These are phyloP conservation scores for Hydrotaea diabolus DNA, from an alignment of 2,888 invertebrate species.

Conservation along the genomic window DNA sequence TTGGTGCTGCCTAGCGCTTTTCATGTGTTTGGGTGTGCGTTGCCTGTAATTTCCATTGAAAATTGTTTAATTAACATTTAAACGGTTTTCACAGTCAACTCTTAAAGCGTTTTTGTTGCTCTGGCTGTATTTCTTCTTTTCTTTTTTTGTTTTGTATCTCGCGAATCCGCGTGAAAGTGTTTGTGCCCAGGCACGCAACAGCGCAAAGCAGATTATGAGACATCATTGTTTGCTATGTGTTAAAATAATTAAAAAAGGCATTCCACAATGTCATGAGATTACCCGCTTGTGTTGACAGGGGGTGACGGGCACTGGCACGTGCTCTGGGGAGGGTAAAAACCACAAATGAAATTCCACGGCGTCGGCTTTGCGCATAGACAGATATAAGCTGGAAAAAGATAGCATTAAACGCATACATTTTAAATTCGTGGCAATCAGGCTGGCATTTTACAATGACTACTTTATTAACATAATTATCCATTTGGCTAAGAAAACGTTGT, in stretches of 20 bases:
- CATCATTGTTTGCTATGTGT: constrained; percentile 26
- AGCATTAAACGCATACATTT: not conserved
- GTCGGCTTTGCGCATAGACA: not conserved
- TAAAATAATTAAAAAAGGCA: constrained; percentile 23
- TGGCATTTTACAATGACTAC: not conserved
- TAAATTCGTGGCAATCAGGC: not conserved
- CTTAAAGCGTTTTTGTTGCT: not conserved
- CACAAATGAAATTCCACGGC: not conserved
- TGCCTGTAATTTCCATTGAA: constrained; percentile 40
- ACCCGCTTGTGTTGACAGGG: constrained; percentile 4
- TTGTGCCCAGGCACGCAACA: not conserved
- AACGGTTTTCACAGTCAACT: constrained; percentile 38
- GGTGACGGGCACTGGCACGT: not conserved
- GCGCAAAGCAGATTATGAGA: constrained; percentile 22
- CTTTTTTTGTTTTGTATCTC: not conserved
- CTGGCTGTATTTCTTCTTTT: not conserved
- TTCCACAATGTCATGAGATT: not conserved
- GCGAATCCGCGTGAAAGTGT: no score
- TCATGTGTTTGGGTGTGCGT: not conserved
- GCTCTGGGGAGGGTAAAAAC: not conserved
- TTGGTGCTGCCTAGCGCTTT: not conserved
- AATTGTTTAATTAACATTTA: constrained; percentile 61
- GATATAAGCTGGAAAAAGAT: no score
- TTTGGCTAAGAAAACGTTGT: not conserved
- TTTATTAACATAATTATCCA: not conserved